Conservation (phyloP, 2,888 invertebrate species). For the Vandiemenella viatica region DNA sequence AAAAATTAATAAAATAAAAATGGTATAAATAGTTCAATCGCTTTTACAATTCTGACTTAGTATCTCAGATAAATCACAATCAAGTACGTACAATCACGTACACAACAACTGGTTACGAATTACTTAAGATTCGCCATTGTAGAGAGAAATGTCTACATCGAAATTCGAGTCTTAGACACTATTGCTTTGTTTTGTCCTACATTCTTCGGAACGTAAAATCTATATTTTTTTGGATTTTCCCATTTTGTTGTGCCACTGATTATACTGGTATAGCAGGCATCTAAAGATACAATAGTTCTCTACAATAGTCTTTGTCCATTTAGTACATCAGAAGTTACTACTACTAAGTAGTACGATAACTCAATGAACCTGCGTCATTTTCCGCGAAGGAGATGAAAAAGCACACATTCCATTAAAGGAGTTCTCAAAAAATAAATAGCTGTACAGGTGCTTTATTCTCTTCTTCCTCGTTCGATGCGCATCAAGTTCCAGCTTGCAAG, state of each 20-base stretch:
- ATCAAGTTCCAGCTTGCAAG: too few relatives aligned
- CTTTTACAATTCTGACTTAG: constrained; percentile 16
- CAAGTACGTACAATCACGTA: constrained; percentile 9
- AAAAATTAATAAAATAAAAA: constrained; percentile 5
- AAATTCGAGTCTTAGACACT: neutral
- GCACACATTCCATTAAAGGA: constrained; percentile 11
- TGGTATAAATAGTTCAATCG: constrained; percentile 6
- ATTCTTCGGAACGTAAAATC: too few relatives aligned
- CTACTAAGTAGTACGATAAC: neutral
- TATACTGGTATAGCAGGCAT: too few relatives aligned
- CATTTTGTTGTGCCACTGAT: too few relatives aligned
- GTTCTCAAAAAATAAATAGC: constrained; percentile 16
- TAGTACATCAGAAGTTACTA: too few relatives aligned
- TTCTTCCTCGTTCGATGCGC: constrained; percentile 2
- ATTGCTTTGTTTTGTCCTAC: neutral
- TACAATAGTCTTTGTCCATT: too few relatives aligned
- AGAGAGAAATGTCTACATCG: constrained; percentile 1
- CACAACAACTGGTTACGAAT: constrained; percentile 6
- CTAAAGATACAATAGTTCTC: too few relatives aligned
- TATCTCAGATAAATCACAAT: constrained; percentile 15
- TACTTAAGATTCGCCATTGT: constrained; percentile 7
- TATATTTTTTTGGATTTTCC: too few relatives aligned
- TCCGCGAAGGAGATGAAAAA: constrained; percentile 3
- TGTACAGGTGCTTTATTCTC: constrained; percentile 14
- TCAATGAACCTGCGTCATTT: constrained; percentile 3